phyloP scores from a whole-genome alignment of 2,113 vertebrate species.

The Pogonocichla stellata region DNA sequence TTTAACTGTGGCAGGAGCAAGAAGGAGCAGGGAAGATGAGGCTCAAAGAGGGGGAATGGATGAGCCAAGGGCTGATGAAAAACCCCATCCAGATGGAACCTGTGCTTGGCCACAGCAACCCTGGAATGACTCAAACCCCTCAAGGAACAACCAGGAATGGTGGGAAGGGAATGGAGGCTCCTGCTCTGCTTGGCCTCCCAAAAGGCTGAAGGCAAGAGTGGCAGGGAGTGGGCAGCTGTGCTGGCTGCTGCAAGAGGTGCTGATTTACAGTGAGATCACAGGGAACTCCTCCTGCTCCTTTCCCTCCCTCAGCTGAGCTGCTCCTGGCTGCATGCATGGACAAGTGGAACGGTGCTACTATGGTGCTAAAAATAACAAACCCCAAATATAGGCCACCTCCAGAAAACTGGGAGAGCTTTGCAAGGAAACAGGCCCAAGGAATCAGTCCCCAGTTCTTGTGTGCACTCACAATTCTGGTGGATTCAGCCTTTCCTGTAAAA shows the following conservation, averaged over 20 bases:
- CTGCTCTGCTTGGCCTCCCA: neutral
- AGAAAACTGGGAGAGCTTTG: neutral
- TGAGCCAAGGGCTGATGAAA: neutral
- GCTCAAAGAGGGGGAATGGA: neutral
- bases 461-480: neutral
- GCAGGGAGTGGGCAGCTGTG: neutral
- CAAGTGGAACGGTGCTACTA: neutral
- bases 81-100: neutral
- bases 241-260: neutral
- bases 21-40: neutral
- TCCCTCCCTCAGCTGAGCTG: neutral
- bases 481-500: neutral
- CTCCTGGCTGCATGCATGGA: neutral
- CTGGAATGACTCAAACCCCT: neutral
- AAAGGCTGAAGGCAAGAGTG: neutral
- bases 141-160: neutral
- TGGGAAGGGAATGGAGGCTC: neutral
- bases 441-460: neutral
- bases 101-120: neutral
- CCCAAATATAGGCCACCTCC: neutral
- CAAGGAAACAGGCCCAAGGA: neutral
- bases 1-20: neutral
- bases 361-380: conserved; percentile 11
- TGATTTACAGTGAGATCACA: neutral
- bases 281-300: neutral